Base-by-base conservation (phyloP, 2,888 invertebrate genomes). In the Quadriops clusia region DNA sequence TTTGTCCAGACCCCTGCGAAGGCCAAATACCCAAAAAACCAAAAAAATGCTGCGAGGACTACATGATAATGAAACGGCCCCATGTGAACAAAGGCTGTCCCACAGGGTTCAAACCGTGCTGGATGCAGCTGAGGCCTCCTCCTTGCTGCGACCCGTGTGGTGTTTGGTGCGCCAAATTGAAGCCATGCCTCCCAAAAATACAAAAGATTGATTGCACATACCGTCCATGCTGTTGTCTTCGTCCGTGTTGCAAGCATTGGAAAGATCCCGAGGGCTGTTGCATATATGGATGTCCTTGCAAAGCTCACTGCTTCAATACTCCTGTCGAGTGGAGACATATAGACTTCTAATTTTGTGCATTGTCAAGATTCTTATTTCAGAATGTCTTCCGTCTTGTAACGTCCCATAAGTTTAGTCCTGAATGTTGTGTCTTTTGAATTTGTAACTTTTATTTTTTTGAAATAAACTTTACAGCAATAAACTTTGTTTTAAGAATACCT, bases 181-280 rank as follows among this genome's bases (percentile, higher is more conserved):
- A 53, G 37, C 52, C 54, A 5, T 60, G 60, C 33, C 53, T 55
- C 1, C 50, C 55, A 1, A 58, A 57, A 38, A 12, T 24, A 24
- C 12, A 24, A 4, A n/a, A 5, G 17, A 8, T n/a, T 21, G n/a
- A 24, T 24, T 14, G 18, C 18, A 6, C 18, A 8, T 18, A 7
- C 8, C 18, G 6, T n/a, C n/a, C n/a, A n/a, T n/a, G n/a, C n/a
- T 22, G 14, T 16, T 59, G 59, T 42, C 48, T 38, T 5, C 39
- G 58, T 23, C 57, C 57, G 4, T 55, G 58, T 31, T 60, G 59
- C 36, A 49, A 53, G 39, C 59, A 60, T 31, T 57, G 56, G 58
- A 49, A 50, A 37, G 46, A 52, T 4, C 52, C 54, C 40, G 54
- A 51, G 11, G 51, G 51, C 11, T 47, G 47, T 9, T 58, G 56